Evolutionary conservation across 2,113 vertebrate genomes (phyloP), one percentile per base, ranked within the genome.

Genomic region (Peromyscus leucopus): DNA sequence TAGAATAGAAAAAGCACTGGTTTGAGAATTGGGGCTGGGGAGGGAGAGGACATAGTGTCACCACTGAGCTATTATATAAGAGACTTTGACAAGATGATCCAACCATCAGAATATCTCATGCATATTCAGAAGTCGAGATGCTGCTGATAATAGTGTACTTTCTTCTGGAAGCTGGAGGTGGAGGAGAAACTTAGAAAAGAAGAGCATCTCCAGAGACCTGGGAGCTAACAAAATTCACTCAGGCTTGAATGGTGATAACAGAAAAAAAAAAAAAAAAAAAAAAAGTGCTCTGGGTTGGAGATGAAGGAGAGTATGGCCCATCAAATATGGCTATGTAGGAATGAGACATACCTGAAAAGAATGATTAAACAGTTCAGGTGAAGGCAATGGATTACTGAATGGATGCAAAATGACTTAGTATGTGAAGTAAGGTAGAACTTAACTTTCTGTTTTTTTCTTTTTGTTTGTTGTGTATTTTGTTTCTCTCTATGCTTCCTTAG

Each of bases 61-160:
- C 17, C 57, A 85, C 55, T 22, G 79, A 91, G 59, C 90, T 83
- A 71, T 96, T 92, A 94, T 19, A 7, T 88, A 92, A 96, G 89
- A 79, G 59, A 69, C 33, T 93, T 82, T 89, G 93, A 93, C 89
- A 89, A 91, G 80, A 96, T 74, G 89, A n/a, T 75, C 82, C 86
- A 92, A 93, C 61, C 86, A 93, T 83, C 59, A 75, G 91, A 83
- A 65, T 84, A 90, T 67, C 82, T 94, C 91, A 96, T 96, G 67
- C 93, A 91, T 95, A 97, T 94, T 95, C 89, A 97, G n/a, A 31
- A 96, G 86, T 79, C 72, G 72, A 93, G 69, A 33, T 83, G n/a
- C 67, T 65, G 72, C n/a, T 83, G 86, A 11, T 96, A 93, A 95
- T 39, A 95, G n/a, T 79, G 48, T 85, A 75, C 59, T 91, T 89